Conservation (phyloP, 2,888 invertebrate genomes). For the Eupithecia exiguata region DNA sequence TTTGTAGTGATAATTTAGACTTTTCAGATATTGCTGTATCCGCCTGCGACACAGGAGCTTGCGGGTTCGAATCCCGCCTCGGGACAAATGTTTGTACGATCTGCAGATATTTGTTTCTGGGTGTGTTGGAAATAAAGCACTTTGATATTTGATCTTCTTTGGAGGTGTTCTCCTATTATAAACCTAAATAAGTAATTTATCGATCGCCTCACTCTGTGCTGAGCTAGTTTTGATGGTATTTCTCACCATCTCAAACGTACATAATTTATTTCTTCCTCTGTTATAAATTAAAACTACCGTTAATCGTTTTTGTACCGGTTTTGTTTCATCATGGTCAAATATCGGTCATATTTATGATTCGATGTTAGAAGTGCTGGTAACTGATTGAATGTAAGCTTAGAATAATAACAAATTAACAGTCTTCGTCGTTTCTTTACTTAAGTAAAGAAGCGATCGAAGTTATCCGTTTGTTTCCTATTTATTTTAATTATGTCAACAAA, state of each 20-base stretch:
- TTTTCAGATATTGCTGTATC: no score
- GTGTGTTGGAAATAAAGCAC: no score
- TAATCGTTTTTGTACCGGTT: slow-evolving; percentile 24
- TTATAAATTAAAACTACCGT: slow-evolving; percentile 34
- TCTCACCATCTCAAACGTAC: neutral
- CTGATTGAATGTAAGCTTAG: neutral
- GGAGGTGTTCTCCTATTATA: no score
- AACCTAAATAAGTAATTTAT: neutral
- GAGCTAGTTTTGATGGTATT: neutral
- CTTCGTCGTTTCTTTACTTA: neutral
- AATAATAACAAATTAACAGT: neutral
- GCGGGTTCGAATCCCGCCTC: no score
- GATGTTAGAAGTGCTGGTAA: neutral
- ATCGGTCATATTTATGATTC: neutral
- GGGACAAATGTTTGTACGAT: no score
- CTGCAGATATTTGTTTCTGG: no score
- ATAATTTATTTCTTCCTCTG: slow-evolving; percentile 7
- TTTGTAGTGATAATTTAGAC: no score
- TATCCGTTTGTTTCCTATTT: no score
- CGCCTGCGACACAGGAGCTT: no score
- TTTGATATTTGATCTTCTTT: no score
- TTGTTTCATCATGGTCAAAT: slow-evolving; percentile 28
- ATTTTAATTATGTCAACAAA: no score
- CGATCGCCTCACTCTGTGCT: neutral
- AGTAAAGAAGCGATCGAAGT: neutral